These are phyloP conservation scores for Macrosteles quadrilineatus DNA, from an alignment of 1,140 invertebrate species.

Conservation along the genomic window DNA sequence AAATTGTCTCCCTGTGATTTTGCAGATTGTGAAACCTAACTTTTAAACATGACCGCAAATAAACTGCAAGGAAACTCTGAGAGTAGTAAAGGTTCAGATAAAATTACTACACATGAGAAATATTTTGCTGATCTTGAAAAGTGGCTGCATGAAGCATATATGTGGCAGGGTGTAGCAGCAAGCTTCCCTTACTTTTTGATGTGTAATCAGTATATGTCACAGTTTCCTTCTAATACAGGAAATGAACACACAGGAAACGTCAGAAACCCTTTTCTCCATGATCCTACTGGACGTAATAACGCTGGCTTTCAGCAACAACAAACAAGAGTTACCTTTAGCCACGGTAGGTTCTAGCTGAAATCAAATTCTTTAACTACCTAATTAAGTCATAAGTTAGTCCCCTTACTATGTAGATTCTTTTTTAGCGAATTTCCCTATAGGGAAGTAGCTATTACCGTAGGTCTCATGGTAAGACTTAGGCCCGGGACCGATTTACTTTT, in stretches of 20 bases:
- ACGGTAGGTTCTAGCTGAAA: background rate
- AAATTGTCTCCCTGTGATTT: too few relatives aligned
- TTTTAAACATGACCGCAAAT: too few relatives aligned
- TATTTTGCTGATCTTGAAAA: slow-evolving; percentile 55
- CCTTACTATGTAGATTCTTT: too few relatives aligned
- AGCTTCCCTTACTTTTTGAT: slow-evolving; percentile 54
- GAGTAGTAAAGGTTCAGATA: too few relatives aligned
- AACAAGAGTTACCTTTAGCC: background rate
- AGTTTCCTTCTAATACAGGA: slow-evolving; percentile 37
- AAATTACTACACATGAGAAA: slow-evolving; percentile 39
- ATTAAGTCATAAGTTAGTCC: too few relatives aligned
- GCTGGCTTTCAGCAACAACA: background rate
- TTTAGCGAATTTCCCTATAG: too few relatives aligned
- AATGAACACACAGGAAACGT: slow-evolving; percentile 1
- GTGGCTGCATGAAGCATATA: slow-evolving; percentile 56
- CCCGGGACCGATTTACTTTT: too few relatives aligned
- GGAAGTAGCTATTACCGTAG: too few relatives aligned
- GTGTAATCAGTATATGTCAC: slow-evolving; percentile 49
- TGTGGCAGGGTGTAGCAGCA: slow-evolving; percentile 54
- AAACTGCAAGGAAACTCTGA: too few relatives aligned
- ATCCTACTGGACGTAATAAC: background rate
- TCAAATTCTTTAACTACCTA: too few relatives aligned
- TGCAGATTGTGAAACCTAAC: too few relatives aligned
- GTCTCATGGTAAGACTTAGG: too few relatives aligned
- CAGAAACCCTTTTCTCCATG: background rate